Evolutionary conservation across 2,797 vertebrate species (phyloP).

Genomic region (Antennarius maculatus): DNA sequence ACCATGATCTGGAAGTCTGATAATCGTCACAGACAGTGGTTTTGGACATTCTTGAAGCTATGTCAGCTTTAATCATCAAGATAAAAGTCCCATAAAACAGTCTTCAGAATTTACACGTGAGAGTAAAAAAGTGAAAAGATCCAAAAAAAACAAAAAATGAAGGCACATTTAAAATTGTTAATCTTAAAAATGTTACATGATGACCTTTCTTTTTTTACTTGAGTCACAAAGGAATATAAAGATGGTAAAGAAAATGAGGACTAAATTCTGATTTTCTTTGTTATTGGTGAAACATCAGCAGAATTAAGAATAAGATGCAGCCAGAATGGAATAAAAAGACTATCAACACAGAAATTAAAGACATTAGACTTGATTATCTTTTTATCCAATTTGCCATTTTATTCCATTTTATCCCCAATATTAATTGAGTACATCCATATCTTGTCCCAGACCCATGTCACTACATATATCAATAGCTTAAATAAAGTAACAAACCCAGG

Average conservation of each 20-base stretch:
- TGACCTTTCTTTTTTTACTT: too few species aligned
- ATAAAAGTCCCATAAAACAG: too few species aligned
- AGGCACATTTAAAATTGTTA: neutral
- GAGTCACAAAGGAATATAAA: too few species aligned
- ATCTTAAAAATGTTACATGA: neutral
- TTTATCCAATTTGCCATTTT: slow-evolving; percentile 74
- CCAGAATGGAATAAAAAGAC: neutral
- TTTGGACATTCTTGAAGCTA: too few species aligned
- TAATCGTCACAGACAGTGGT: too few species aligned
- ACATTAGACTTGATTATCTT: slow-evolving; percentile 26
- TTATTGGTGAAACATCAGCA: neutral
- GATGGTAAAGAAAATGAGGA: too few species aligned
- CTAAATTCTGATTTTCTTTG: too few species aligned
- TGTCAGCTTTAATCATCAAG: too few species aligned
- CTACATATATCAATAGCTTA: slow-evolving; percentile 57
- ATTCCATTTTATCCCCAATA: slow-evolving; percentile 68
- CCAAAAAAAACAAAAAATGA: neutral
- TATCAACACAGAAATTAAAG: neutral
- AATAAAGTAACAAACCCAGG: slow-evolving; percentile 54
- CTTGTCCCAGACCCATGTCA: slow-evolving; percentile 57
- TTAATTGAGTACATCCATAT: slow-evolving; percentile 69
- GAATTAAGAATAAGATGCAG: neutral
- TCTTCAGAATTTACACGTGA: too few species aligned
- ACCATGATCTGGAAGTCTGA: too few species aligned
- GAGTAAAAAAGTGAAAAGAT: neutral